phyloP scores from a whole-genome alignment of 2,113 vertebrate species.

The Ptyas mucosa region DNA sequence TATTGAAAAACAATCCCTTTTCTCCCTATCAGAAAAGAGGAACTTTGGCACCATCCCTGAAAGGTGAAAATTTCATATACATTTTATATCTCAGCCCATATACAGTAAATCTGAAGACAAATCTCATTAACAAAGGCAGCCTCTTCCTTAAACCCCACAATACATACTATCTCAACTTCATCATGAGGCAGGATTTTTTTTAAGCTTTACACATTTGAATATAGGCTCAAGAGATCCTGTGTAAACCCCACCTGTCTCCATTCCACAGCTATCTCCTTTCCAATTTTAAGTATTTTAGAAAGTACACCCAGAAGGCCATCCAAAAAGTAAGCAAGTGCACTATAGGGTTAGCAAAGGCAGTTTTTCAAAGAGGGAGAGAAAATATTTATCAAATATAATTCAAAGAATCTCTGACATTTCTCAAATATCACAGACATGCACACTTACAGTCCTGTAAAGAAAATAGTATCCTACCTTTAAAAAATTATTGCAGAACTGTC shows the following conservation, averaged over 20 bases:
- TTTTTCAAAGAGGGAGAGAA: background rate
- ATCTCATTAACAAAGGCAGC: background rate
- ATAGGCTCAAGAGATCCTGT: constrained; percentile 50
- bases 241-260: constrained; percentile 33
- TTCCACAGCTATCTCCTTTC: background rate
- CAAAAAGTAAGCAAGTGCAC: constrained; percentile 15
- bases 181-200: constrained; percentile 44
- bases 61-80: background rate
- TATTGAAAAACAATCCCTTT: background rate
- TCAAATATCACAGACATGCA: background rate
- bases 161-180: constrained; percentile 14
- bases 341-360: background rate
- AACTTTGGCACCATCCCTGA: background rate
- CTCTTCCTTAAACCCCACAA: background rate
- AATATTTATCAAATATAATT: background rate
- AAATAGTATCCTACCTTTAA: constrained; percentile 51
- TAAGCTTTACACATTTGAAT: constrained; percentile 54
- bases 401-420: background rate
- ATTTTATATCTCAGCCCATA: background rate
- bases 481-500: background rate
- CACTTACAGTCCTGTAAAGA: background rate
- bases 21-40: background rate
- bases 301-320: constrained; percentile 32
- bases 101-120: background rate
- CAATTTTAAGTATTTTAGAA: constrained; percentile 34